Evolutionary conservation across 2,113 vertebrate species (phyloP).

Genomic region (Clupea harengus): DNA sequence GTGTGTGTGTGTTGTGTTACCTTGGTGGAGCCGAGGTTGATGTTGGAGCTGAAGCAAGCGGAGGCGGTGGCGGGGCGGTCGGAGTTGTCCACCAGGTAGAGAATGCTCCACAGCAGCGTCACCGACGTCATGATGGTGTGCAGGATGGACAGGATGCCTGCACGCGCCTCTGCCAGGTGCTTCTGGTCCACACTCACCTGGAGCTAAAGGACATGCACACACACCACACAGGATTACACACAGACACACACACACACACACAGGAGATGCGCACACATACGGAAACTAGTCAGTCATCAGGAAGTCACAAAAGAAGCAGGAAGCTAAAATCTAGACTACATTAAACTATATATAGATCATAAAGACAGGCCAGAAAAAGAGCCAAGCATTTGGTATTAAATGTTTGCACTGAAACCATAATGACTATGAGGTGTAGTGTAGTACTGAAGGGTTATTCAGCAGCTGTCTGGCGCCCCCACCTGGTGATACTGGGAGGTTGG

Average conservation of each 20-base stretch:
- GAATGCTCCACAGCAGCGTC: slow-evolving; percentile 90
- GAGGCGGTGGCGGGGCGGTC: slow-evolving; percentile 80
- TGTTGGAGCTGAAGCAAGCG: slow-evolving; percentile 86
- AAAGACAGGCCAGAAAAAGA: neutral
- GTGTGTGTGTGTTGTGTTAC: slow-evolving; percentile 58
- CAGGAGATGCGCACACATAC: neutral
- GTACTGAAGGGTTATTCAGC: neutral
- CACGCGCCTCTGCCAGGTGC: slow-evolving; percentile 90
- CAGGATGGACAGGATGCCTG: slow-evolving; percentile 92
- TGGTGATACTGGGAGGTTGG: slow-evolving; percentile 93
- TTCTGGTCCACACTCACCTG: slow-evolving; percentile 93
- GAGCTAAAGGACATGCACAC: slow-evolving; percentile 67
- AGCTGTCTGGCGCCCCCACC: slow-evolving; percentile 69
- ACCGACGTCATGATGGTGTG: slow-evolving; percentile 98
- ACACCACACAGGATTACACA: neutral
- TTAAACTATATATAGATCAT: neutral
- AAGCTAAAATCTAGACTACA: neutral
- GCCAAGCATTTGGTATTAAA: neutral
- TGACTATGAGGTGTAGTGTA: neutral
- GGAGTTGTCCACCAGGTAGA: slow-evolving; percentile 87
- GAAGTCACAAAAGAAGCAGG: neutral
- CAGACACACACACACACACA: neutral
- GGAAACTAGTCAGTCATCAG: neutral
- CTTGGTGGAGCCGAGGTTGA: slow-evolving; percentile 97
- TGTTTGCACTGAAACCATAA: neutral